phyloP scores from a whole-genome alignment of 2,113 vertebrate genomes.

The Halichoerus grypus region DNA sequence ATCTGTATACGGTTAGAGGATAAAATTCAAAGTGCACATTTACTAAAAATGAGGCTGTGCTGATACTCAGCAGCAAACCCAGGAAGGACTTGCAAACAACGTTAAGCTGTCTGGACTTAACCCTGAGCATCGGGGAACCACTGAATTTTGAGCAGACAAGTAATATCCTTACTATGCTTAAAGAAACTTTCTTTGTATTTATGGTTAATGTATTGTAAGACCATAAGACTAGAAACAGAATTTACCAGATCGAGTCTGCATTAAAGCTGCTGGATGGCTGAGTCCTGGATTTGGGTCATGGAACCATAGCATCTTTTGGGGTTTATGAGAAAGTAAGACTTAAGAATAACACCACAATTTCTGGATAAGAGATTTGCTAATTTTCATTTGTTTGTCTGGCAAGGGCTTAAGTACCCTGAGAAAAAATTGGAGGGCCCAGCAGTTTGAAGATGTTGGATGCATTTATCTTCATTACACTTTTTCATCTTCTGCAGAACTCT shows the following conservation, averaged over 20 bases:
- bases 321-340: not conserved
- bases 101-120: not conserved
- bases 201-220: not conserved
- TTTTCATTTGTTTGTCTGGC: not conserved
- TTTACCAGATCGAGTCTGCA: not conserved
- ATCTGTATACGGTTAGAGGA: not conserved
- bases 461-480: not conserved
- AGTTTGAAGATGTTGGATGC: not conserved
- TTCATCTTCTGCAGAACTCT: not conserved
- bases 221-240: not conserved
- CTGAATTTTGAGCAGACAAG: not conserved
- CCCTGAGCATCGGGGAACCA: not conserved
- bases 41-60: not conserved
- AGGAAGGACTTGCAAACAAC: not conserved
- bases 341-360: not conserved
- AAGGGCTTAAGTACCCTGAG: not conserved
- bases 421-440: not conserved
- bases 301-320: not conserved
- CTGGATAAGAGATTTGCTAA: not conserved
- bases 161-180: not conserved
- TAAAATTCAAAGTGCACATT: not conserved
- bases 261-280: not conserved
- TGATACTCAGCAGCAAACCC: not conserved
- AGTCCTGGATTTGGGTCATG: not conserved
- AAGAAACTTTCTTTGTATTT: not conserved